phyloP scores from a whole-genome alignment of 2,113 vertebrate species.

The Poeciliopsis retropinna region DNA sequence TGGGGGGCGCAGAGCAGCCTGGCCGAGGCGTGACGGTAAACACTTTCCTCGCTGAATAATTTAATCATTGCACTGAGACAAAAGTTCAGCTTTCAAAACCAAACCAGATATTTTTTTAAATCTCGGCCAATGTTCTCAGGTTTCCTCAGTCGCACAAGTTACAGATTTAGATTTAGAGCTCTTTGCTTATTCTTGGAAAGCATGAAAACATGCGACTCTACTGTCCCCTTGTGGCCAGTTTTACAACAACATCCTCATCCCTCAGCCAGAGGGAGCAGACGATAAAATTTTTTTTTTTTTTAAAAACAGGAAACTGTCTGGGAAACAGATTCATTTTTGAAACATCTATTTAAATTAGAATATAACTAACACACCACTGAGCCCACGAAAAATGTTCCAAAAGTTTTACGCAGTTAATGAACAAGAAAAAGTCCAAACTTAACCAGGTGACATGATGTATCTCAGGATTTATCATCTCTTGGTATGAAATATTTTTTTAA shows the following conservation, averaged over 20 bases:
- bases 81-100: too few species aligned
- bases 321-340: too few species aligned
- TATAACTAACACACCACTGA: not conserved
- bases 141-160: too few species aligned
- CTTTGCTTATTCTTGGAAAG: too few species aligned
- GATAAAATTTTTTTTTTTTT: too few species aligned
- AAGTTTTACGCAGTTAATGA: not conserved
- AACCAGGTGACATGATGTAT: not conserved
- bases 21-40: slow-evolving; percentile 19
- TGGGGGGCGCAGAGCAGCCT: slow-evolving; percentile 3
- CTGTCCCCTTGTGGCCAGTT: slow-evolving; percentile 44
- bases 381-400: not conserved
- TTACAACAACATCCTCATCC: not conserved
- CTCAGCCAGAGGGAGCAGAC: not conserved
- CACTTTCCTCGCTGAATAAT: not conserved
- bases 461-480: not conserved
- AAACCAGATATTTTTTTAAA: too few species aligned
- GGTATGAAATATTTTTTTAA: not conserved
- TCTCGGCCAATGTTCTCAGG: too few species aligned
- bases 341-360: too few species aligned
- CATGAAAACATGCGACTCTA: slow-evolving; percentile 4
- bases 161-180: too few species aligned
- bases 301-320: too few species aligned
- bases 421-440: not conserved
- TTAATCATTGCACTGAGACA: not conserved